phyloP scores from a whole-genome alignment of 2,113 vertebrate genomes.

The Sylvilagus bachmani region DNA sequence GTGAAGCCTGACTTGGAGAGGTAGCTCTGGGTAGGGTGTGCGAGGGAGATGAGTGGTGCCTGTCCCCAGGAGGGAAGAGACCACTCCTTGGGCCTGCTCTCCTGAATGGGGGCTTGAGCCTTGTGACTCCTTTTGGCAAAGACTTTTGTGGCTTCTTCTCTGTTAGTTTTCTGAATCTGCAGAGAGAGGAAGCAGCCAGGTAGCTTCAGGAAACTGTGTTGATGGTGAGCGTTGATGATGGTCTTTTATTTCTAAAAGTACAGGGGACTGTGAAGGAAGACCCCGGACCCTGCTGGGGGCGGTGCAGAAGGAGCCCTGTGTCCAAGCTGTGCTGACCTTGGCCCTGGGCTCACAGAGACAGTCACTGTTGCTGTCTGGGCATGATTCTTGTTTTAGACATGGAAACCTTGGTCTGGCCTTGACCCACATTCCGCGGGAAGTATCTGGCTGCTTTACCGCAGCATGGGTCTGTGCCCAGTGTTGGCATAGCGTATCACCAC shows the following conservation, averaged over 20 bases:
- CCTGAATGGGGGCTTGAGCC: not conserved
- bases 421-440: constrained; percentile 65
- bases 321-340: not conserved
- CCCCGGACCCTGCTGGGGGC: not conserved
- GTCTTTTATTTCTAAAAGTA: not conserved
- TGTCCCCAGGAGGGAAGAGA: not conserved
- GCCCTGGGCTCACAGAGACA: not conserved
- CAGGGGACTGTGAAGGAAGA: too few relatives aligned
- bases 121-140: not conserved
- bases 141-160: not conserved
- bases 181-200: not conserved
- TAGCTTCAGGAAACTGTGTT: not conserved
- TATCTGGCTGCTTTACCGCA: constrained; percentile 46
- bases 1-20: not conserved
- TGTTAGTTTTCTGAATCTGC: not conserved
- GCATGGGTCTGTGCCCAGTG: not conserved
- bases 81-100: not conserved
- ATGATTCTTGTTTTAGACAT: constrained; percentile 23
- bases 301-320: fast-evolving
- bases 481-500: not conserved
- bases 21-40: not conserved
- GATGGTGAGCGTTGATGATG: not conserved
- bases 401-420: constrained; percentile 75
- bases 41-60: not conserved
- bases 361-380: not conserved